Evolutionary conservation across 2,888 invertebrate species (phyloP), one percentile per base, ranked within the genome.

Genomic region (Sepiola atlantica): DNA sequence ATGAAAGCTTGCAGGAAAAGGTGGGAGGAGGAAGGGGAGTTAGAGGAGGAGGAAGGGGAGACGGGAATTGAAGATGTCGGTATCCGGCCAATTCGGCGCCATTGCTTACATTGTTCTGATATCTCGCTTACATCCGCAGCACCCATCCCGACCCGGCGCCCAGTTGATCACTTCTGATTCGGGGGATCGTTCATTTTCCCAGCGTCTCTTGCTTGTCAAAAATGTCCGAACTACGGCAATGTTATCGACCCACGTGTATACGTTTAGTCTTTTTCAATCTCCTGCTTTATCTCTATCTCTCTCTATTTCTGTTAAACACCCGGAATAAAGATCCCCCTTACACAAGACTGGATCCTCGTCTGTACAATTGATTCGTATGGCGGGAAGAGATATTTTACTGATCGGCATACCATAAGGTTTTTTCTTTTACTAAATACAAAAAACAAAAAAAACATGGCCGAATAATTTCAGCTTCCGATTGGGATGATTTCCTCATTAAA

Each of bases 121-220:
- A 77, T n/a, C 77, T 77, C 16, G 77, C 16, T 77, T 24, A 77
- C n/a, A n/a, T 32, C 16, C n/a, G n/a, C 77, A 45, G 4, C 14
- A 77, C n/a, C 28, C 28, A 28, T 24, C 32, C 16, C 28, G 14
- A 18, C 77, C 16, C n/a, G 32, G 77, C 77, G 21, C n/a, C 77
- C 77, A 77, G 77, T n/a, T n/a, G 77, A 77, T 77, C 77, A 32
- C 77, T 77, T 14, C 77, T 77, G 77, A 77, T 77, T 77, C 16
- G 77, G 77, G 77, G 77, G 77, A n/a, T 77, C 77, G 77, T 77
- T 77, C 77, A 77, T 77, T 77, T 77, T 77, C 77, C 77, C 77
- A 77, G n/a, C n/a, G 77, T 32, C 77, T 77, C 77, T 77, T 77
- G n/a, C n/a, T n/a, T 77, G 77, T 77, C 77, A 77, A 77, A 77